These are phyloP conservation scores for Malthinus flaveolus DNA, from an alignment of 2,888 invertebrate species.

Conservation along the genomic window DNA sequence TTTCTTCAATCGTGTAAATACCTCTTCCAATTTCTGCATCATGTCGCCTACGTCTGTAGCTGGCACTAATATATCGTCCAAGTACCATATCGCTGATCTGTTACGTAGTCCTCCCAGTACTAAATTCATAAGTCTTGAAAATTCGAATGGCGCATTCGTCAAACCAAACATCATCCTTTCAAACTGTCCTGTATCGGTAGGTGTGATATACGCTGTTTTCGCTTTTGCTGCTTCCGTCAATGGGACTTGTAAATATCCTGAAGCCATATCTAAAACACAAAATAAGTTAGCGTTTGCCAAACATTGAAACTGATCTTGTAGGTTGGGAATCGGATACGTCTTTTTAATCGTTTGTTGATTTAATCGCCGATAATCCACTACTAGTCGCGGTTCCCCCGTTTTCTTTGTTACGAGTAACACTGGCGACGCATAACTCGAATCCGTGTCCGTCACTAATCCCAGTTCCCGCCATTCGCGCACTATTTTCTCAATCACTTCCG, in stretches of 20 bases:
- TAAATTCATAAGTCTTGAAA: conserved; percentile 38
- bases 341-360: conserved; percentile 27
- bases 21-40: conserved; percentile 29
- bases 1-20: conserved; percentile 31
- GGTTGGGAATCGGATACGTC: conserved; percentile 29
- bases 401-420: conserved; percentile 31
- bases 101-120: conserved; percentile 27
- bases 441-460: conserved; percentile 33
- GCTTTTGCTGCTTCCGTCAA: conserved; percentile 10
- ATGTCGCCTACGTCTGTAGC: conserved; percentile 35
- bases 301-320: conserved; percentile 30
- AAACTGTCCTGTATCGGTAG: conserved; percentile 42
- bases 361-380: conserved; percentile 30
- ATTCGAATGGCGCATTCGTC: conserved; percentile 40
- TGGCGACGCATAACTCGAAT: conserved; percentile 33
- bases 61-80: conserved; percentile 43
- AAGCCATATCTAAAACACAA: conserved; percentile 15
- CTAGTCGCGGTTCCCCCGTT: conserved; percentile 25
- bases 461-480: conserved; percentile 28
- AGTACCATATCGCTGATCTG: conserved; percentile 34
- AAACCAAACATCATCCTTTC: conserved; percentile 41
- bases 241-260: conserved; percentile 19
- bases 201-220: conserved; percentile 31
- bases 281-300: conserved; percentile 22
- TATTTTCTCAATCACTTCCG: conserved; percentile 20